A percentile compares a stretch with the other conserved stretches of the same genome.
These are phyloP conservation scores for Heliconius hermathena DNA, from an alignment of 1,140 invertebrate genomes.

Conservation along the genomic window DNA sequence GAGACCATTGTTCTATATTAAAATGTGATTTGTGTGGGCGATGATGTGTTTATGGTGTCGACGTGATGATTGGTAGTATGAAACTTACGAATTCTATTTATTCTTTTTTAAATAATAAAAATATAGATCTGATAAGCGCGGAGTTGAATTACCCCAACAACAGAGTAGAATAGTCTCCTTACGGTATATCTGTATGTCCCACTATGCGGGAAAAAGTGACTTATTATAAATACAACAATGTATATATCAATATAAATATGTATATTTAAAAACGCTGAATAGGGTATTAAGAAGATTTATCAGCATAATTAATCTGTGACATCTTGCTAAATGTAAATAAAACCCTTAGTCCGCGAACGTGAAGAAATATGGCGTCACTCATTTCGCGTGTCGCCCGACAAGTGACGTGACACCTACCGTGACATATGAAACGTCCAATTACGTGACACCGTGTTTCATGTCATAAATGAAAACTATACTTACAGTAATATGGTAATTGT, in stretches of 20 bases:
- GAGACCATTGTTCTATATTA: conserved; percentile 26
- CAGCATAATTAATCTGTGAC: not conserved
- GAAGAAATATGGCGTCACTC: not conserved
- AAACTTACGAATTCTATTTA: no score
- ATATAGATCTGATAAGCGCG: no score
- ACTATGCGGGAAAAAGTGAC: no score
- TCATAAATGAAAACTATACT: conserved; percentile 1
- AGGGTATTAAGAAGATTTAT: not conserved
- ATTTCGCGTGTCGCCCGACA: not conserved
- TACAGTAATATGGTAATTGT: not conserved
- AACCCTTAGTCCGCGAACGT: not conserved
- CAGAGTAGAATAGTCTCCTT: no score
- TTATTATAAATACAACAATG: no score
- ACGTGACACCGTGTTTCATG: not conserved
- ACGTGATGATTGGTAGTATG: not conserved
- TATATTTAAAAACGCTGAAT: not conserved
- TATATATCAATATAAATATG: no score
- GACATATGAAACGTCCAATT: not conserved
- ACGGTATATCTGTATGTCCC: no score
- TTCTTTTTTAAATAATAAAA: no score
- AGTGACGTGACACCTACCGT: conserved; percentile 3
- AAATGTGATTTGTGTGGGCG: conserved; percentile 21
- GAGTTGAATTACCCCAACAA: no score
- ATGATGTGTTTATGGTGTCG: not conserved
- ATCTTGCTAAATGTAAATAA: not conserved